Percentiles rank a stretch among this genome's conserved stretches.
Evolutionary conservation across 2,888 invertebrate genomes (phyloP).

Genomic region (Microctonus hyperodae): DNA sequence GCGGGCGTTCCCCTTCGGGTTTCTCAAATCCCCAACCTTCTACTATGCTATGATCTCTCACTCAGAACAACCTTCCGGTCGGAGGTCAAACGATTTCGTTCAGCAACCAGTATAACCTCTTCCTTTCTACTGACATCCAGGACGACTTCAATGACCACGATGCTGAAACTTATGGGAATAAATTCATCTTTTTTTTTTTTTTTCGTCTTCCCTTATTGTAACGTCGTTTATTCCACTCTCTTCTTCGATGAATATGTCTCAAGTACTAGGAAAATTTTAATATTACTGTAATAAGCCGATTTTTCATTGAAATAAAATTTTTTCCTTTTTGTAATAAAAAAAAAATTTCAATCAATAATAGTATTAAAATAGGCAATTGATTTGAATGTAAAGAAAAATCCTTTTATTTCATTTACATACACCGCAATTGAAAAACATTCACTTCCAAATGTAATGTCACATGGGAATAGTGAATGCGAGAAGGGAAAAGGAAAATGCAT

Average conservation of each 20-base stretch:
- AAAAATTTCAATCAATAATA: conserved; percentile 11
- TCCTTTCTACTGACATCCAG: too few relatives aligned
- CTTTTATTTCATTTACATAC: conserved; percentile 23
- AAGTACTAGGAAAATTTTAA: conserved; percentile 38
- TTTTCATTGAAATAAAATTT: background rate
- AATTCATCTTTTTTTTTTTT: background rate
- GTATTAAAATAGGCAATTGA: conserved; percentile 6
- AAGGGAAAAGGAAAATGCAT: background rate
- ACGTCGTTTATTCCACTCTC: background rate
- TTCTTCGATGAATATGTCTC: conserved; percentile 37
- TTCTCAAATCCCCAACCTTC: background rate
- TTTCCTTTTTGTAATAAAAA: too few relatives aligned
- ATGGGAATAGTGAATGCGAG: background rate
- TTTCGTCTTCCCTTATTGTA: background rate
- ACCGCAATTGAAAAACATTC: conserved; percentile 8
- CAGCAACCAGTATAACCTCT: conserved; percentile 24
- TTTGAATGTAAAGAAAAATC: too few relatives aligned
- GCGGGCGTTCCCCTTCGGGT: conserved; percentile 21
- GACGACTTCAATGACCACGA: background rate
- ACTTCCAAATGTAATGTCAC: background rate
- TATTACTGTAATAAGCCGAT: conserved; percentile 19
- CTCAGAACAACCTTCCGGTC: conserved; percentile 24
- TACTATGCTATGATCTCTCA: conserved; percentile 22
- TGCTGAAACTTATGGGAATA: background rate
- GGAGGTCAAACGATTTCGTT: conserved; percentile 30